phyloP scores from a whole-genome alignment of 2,888 invertebrate species.

The Cerastoderma edule region DNA sequence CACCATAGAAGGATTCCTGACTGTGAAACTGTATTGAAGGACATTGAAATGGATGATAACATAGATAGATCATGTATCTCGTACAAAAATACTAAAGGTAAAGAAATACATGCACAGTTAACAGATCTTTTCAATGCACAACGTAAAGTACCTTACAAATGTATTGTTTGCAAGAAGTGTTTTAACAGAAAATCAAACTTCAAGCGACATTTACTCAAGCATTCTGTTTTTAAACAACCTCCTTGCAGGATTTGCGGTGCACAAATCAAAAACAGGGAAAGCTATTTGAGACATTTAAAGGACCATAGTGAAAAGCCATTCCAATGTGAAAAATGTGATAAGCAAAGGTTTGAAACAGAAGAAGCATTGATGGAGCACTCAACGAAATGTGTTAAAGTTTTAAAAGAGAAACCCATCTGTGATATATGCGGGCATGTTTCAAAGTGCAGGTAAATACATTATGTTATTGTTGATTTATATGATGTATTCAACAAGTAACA shows the following conservation, averaged over 20 bases:
- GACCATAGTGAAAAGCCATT: constrained; percentile 45
- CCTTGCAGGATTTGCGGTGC: constrained; percentile 53
- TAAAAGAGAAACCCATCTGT: constrained; percentile 36
- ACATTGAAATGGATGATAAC: constrained; percentile 18
- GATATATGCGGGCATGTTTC: constrained; percentile 39
- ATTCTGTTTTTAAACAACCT: constrained; percentile 10
- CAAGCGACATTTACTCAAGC: constrained; percentile 35
- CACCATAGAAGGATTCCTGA: constrained; percentile 36
- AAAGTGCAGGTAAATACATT: constrained; percentile 29
- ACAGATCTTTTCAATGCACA: constrained; percentile 25
- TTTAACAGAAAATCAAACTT: constrained; percentile 31
- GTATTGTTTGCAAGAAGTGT: constrained; percentile 30
- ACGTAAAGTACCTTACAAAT: constrained; percentile 29
- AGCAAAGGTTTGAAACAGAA: constrained; percentile 25
- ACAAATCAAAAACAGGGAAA: constrained; percentile 42
- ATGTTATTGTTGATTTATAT: not conserved
- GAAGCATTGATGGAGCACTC: constrained; percentile 31
- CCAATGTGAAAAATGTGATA: constrained; percentile 47
- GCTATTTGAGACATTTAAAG: constrained; percentile 36
- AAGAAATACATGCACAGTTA: constrained; percentile 14
- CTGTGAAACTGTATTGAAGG: constrained; percentile 27
- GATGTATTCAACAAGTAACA: too few species aligned
- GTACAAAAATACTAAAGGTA: constrained; percentile 20
- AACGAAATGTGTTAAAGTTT: constrained; percentile 20
- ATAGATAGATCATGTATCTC: constrained; percentile 16